Conservation (phyloP, 2,113 vertebrate genomes). For the Ctenomys sociabilis region DNA sequence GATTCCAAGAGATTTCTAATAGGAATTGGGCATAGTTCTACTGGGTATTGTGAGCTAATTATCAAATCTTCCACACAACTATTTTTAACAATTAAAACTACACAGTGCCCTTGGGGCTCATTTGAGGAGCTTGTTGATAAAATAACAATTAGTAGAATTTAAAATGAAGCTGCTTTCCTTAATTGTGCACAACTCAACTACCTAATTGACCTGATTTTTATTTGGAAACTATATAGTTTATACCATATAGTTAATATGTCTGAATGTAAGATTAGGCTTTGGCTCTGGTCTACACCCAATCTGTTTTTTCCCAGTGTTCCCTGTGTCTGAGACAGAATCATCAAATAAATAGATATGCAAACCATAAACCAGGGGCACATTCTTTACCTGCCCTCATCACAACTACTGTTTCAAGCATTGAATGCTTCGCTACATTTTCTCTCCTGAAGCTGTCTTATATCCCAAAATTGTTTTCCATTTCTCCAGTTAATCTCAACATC, state of each 20-base stretch:
- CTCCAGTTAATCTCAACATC: background rate
- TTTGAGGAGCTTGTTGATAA: background rate
- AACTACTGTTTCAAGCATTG: background rate
- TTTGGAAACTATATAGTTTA: background rate
- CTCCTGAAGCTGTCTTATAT: background rate
- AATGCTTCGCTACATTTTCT: background rate
- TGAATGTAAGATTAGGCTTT: background rate
- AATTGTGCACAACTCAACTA: background rate
- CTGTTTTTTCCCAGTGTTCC: background rate
- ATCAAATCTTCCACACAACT: background rate
- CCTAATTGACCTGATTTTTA: background rate
- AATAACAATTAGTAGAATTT: background rate
- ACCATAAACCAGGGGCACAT: background rate
- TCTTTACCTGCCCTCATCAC: background rate
- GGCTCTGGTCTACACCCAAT: background rate
- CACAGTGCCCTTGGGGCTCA: background rate
- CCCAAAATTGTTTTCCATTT: background rate
- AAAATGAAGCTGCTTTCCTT: slow-evolving; percentile 18
- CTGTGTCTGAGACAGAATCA: background rate
- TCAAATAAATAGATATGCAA: background rate
- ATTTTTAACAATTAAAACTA: slow-evolving; percentile 13
- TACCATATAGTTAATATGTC: background rate
- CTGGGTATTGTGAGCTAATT: slow-evolving; percentile 51
- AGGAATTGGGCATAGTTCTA: background rate
- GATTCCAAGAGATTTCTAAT: background rate